Percentiles rank a stretch among this genome's conserved stretches.
Conservation (phyloP, 2,797 vertebrate species). For the Brachyrhaphis roseni region DNA sequence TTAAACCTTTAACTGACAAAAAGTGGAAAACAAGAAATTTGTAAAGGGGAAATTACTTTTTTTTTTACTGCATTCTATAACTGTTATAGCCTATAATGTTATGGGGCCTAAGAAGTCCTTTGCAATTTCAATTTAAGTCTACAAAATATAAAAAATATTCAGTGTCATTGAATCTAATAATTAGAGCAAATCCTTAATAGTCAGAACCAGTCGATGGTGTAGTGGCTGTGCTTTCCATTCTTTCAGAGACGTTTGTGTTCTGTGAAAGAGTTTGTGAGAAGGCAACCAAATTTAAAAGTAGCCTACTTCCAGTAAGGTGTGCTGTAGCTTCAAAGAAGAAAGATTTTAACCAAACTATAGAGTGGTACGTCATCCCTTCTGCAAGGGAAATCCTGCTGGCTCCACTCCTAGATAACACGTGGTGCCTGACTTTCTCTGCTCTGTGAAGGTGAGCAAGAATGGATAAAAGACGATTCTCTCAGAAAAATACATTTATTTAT, state of each 20-base stretch:
- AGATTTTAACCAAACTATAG: conserved; percentile 56
- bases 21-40: neutral
- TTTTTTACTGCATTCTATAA: neutral
- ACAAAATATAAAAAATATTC: too few relatives aligned
- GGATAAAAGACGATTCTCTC: conserved; percentile 27
- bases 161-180: too few relatives aligned
- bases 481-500: conserved; percentile 3
- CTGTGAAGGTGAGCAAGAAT: conserved; percentile 66
- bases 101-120: neutral
- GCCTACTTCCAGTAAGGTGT: conserved; percentile 24
- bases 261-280: conserved; percentile 19
- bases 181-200: conserved; percentile 27
- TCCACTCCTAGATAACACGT: conserved; percentile 56
- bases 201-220: conserved; percentile 37
- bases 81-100: neutral
- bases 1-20: neutral
- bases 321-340: conserved; percentile 42
- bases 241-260: conserved; percentile 22
- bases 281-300: conserved; percentile 40
- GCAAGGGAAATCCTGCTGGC: conserved; percentile 70
- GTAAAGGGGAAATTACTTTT: neutral
- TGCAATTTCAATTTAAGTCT: neutral
- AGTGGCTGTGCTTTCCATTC: conserved; percentile 20
- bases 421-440: conserved; percentile 36
- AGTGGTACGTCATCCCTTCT: conserved; percentile 59